These are phyloP conservation scores for Campoplex capitator DNA, from an alignment of 2,888 invertebrate genomes.

Conservation along the genomic window DNA sequence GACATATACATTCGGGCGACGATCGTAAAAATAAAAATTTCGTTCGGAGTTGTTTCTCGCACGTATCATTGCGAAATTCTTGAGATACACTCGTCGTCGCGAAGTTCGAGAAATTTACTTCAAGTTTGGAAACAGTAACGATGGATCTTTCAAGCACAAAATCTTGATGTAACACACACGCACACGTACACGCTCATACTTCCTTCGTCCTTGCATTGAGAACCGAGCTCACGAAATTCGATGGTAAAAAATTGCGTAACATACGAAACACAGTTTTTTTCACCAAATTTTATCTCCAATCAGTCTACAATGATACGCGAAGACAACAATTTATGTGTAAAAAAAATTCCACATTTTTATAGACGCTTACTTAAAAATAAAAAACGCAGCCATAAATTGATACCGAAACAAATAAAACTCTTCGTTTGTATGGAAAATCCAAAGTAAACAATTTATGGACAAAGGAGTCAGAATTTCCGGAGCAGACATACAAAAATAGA, in stretches of 20 bases:
- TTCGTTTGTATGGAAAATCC: not conserved
- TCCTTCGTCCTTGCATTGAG: slow-evolving; percentile 62
- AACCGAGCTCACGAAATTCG: slow-evolving; percentile 58
- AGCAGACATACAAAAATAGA: not conserved
- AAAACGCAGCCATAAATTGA: not conserved
- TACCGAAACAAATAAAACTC: not conserved
- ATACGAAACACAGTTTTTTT: not conserved
- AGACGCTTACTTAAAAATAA: not conserved
- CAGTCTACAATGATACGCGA: not conserved
- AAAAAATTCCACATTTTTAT: not conserved
- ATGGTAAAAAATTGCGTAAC: slow-evolving; percentile 31
- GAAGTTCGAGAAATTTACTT: slow-evolving; percentile 40
- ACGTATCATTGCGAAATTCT: slow-evolving; percentile 58
- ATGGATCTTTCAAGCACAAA: slow-evolving; percentile 51
- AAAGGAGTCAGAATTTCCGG: not conserved
- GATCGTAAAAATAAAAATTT: slow-evolving; percentile 55
- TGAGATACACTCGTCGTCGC: slow-evolving; percentile 13
- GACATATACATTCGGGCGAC: not conserved
- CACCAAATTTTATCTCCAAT: slow-evolving; percentile 10
- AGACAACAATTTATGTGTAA: not conserved
- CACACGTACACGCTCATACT: not conserved
- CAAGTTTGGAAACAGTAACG: slow-evolving; percentile 55
- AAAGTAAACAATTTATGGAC: not conserved
- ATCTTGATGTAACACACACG: slow-evolving; percentile 23
- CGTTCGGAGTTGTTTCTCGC: slow-evolving; percentile 26